Evolutionary conservation across 2,797 vertebrate genomes (phyloP), one percentile per base, ranked within the genome.

Genomic region (Lacerta bilineata): DNA sequence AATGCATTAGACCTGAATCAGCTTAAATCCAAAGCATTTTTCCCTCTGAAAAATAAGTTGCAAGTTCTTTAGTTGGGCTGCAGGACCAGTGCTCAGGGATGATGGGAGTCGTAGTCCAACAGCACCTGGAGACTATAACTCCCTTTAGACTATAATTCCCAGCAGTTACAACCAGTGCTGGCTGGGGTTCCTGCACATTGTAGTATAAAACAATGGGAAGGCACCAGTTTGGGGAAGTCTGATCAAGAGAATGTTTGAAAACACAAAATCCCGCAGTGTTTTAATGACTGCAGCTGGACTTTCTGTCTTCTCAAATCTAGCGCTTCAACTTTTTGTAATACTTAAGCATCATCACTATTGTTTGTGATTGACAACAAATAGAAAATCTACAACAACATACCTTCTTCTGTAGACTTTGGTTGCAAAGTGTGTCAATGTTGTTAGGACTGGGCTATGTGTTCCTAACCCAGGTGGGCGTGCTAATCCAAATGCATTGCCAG

Each of bases 301-400:
- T 75, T 15, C 23, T 66, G 27, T 75, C 20, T 90, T 17, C 20
- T 8, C 23, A 69, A 18, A 59, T 61, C 84, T 74, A n/a, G 10
- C 84, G 7, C 85, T 27, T 1, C 80, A 77, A 46, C 46, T 11
- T 43, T 91, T 55, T 13, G 10, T 90, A 0, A 78, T 29, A 10
- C 80, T 13, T 27, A 1, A 33, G 8, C 75, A 25, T 87, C 76
- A 86, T 25, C 0, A 15, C 3, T 33, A 23, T 59, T 59, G 0
- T 80, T 50, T 29, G 41, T 89, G 61, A 79, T 86, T 64, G 84
- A 90, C 88, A 85, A 39, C 33, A 87, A 66, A 36, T 78, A 77
- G 27, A 25, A 76, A 29, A 8, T 8, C 5, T 27, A 6, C 50
- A 80, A 8, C 72, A 29, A 25, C 29, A 69, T 69, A 25, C 68